Evolutionary conservation across 2,113 vertebrate genomes (phyloP), one percentile per base, ranked within the genome.

Genomic region (Oreochromis tanganicae): DNA sequence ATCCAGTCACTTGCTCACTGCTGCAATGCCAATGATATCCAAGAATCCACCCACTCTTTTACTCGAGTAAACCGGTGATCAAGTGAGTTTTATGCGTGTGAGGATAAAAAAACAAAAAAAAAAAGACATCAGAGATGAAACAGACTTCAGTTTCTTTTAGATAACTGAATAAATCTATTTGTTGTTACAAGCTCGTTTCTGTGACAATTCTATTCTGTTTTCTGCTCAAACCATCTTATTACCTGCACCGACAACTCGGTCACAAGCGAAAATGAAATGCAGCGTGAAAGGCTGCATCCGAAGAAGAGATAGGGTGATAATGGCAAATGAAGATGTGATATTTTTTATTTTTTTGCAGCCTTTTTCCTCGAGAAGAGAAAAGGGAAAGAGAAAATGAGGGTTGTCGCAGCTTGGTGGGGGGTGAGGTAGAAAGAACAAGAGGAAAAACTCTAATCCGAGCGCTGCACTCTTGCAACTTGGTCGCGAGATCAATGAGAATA

Each of bases 231-330:
- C 50, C 50, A 16, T 81, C 71, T 87, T 36, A 92, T 92, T 90
- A 92, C 84, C 82, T 88, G 89, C 68, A 34, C 80, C 12, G 21
- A 88, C 90, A 89, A 85, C 79, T 90, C 80, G 29, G 84, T 92
- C 87, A 57, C 83, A 63, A 55, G 80, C 6, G 85, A 80, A 78
- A 93, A 93, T 92, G 85, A 92, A 93, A 93, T 92, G 90, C 86
- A 32, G 93, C 5, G 85, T 88, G 88, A 91, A 84, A 41, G 59
- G 87, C 46, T 9, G 80, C 87, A 59, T 90, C 66, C 68, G 82
- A 85, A 80, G 59, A 85, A 63, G 82, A 87, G 93, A 91, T 85
- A n/a, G 59, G 88, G 86, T 88, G 91, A 92, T 90, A 88, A 90
- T 90, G 82, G 89, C 87, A 92, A 91, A 90, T 79, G 84, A 93